Conservation (phyloP, 2,888 invertebrate genomes). For the Lycocerus yunnanus region DNA sequence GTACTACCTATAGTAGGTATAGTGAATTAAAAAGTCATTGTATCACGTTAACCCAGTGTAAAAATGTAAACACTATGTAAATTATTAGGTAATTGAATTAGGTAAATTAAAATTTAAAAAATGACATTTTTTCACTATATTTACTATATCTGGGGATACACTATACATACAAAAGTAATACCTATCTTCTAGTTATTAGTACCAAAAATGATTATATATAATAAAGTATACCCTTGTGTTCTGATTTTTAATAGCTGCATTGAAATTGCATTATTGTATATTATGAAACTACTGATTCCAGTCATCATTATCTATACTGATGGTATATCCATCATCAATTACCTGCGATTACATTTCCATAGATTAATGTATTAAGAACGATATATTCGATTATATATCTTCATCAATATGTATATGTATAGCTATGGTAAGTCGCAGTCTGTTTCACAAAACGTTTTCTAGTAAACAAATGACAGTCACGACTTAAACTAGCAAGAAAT, state of each 20-base stretch:
- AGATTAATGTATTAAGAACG: not conserved
- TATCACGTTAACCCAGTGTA: no score
- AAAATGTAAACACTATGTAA: no score
- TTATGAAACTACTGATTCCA: not conserved
- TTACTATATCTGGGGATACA: no score
- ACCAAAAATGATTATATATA: not conserved
- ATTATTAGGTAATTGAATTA: no score
- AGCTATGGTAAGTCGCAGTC: not conserved
- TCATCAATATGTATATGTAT: not conserved
- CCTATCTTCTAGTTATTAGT: no score
- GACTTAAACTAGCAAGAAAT: not conserved
- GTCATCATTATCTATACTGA: not conserved
- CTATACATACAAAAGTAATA: no score
- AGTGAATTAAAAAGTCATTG: no score
- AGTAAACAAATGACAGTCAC: not conserved
- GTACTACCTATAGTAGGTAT: no score
- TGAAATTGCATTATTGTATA: not conserved
- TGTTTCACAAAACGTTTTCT: not conserved
- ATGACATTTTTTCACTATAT: no score
- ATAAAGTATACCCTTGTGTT: not conserved
- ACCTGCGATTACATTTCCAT: not conserved
- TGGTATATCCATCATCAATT: not conserved
- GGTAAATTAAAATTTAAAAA: no score
- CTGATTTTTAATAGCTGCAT: not conserved
- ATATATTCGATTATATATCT: not conserved